Conservation (phyloP, 2,113 vertebrate genomes). For the Erythrocercus mccallii region DNA sequence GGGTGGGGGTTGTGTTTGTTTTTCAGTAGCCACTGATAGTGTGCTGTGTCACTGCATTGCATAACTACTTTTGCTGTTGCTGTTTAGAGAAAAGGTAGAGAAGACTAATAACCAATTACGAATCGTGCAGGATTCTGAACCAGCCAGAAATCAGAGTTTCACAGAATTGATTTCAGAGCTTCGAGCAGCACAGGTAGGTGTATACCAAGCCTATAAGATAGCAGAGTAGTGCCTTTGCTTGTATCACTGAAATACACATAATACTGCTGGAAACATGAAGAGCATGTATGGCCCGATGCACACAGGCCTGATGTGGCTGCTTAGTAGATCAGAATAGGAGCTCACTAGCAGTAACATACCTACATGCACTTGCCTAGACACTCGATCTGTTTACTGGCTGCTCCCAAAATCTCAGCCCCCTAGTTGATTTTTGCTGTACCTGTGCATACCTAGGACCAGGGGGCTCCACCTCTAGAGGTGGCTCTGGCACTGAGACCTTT, state of each 20-base stretch:
- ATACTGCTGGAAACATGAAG: not conserved
- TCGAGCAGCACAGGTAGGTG: slow-evolving; percentile 74
- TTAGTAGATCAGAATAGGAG: not conserved
- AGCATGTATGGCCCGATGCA: rapidly evolving
- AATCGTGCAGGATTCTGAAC: slow-evolving; percentile 43
- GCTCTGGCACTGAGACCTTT: not conserved
- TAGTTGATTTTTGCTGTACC: not conserved
- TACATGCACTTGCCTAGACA: not conserved
- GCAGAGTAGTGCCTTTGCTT: not conserved
- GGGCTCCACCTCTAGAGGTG: not conserved
- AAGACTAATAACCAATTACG: slow-evolving; percentile 59
- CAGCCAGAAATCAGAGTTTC: slow-evolving; percentile 68
- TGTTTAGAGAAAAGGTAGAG: slow-evolving; percentile 79
- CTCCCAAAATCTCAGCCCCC: not conserved
- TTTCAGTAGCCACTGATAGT: not conserved
- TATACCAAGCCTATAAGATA: not conserved
- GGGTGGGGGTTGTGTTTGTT: rapidly evolving
- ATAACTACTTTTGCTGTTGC: not conserved
- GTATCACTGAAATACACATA: not conserved
- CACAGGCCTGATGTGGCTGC: not conserved
- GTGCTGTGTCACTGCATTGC: not conserved
- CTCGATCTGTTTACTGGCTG: not conserved
- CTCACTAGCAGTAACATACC: not conserved
- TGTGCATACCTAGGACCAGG: not conserved
- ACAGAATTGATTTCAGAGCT: slow-evolving; percentile 81